Base-by-base conservation (phyloP, 2,113 vertebrate genomes). In the Cricetomys ansorgei region DNA sequence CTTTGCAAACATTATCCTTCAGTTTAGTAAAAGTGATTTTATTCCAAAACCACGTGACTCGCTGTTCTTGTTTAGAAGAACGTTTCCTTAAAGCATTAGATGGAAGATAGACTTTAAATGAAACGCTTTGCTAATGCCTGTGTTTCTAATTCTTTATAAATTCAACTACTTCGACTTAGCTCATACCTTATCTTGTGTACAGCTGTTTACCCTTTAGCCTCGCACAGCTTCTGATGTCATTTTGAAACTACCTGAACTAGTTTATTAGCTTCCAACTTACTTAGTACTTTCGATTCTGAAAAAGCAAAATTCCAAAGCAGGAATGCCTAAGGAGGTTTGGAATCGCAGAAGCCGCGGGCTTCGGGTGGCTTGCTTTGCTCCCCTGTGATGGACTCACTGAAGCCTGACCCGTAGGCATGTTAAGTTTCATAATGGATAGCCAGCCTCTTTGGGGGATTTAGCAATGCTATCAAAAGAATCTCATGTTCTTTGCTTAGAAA, bases 401-500 rank as follows among this genome's bases (percentile, higher is more conserved):
- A 84, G 11, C 59, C 0, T 23, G 40, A 97, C 92, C 88, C 88
- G 45, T 83, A 45, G 40, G 80, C 94, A 65, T 88, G 27, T 34
- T 91, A 50, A 34, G 4, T 67, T 37, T n/a, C 37, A 75, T 50
- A 81, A 55, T 90, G 95, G 94, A 96, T 79, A 15, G 81, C 77
- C 59, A 90, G 84, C 50, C 6, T 85, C 72, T 98, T 98, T 90
- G 81, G 95, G 93, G 96, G 95, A 98, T 95, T 83, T 95, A 92
- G 76, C 10, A 55, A 48, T 97, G 96, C 97, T 96, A 97, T 97
- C 95, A 97, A 96, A 97, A 96, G 97, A 97, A 90, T 93, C 96
- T 96, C 91, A 2, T 37, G 73, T 84, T 97, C 89, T 92, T 96
- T 97, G 94, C 91, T 97, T 97, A 80, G 97, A 92, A 95, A 98